Conservation (phyloP, 1,140 invertebrate genomes). For the Drosophila saltans region DNA sequence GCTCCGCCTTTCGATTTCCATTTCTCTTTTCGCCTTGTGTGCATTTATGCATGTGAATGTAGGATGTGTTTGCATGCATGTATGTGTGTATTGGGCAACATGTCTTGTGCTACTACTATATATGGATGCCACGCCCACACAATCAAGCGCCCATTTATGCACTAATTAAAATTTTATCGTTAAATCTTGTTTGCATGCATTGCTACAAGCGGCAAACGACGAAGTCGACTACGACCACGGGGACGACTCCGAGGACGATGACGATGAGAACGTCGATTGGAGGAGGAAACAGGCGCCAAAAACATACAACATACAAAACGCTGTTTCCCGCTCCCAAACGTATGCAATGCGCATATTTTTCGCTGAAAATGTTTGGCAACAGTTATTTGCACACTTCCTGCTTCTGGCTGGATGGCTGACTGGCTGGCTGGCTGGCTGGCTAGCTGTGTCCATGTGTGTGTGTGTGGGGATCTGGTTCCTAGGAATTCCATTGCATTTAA, state of each 20-base stretch:
- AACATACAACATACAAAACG: conserved; percentile 16
- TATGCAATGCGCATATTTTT: conserved; percentile 74
- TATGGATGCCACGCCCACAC: conserved; percentile 69
- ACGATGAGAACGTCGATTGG: conserved; percentile 2
- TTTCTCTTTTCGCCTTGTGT: not conserved
- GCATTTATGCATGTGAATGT: conserved; percentile 21
- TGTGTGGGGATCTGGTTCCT: conserved; percentile 16
- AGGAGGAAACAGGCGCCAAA: conserved; percentile 15
- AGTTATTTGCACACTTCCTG: conserved; percentile 77
- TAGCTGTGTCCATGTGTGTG: not conserved
- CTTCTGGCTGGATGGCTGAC: not conserved
- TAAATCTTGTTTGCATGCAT: conserved; percentile 82
- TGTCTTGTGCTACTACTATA: conserved; percentile 43
- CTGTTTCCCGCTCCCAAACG: conserved; percentile 31
- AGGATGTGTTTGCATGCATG: conserved; percentile 14
- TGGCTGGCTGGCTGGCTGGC: not conserved
- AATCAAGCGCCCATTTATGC: conserved; percentile 80
- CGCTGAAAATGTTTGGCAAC: conserved; percentile 76
- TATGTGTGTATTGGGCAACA: conserved; percentile 39
- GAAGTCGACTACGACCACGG: not conserved
- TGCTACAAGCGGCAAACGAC: conserved; percentile 61
- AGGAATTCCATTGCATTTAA: conserved; percentile 43
- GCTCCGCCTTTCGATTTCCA: not conserved
- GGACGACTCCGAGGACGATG: not conserved
- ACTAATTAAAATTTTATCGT: conserved; percentile 82